Evolutionary conservation across 2,797 vertebrate species (phyloP), one percentile per base, ranked within the genome.

Genomic region (Sternarchorhynchus goeldii): DNA sequence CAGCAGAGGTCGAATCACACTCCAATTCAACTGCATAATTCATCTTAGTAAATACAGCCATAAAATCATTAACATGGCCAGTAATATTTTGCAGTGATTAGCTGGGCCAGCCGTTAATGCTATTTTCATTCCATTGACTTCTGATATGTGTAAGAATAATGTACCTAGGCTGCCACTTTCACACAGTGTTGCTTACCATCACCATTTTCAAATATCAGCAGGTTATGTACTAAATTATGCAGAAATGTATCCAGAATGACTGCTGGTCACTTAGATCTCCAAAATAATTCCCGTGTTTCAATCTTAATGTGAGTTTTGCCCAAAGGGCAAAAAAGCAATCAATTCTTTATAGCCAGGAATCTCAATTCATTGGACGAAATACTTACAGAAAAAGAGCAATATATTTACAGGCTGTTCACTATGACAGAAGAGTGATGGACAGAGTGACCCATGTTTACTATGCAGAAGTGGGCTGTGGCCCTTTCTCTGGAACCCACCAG

Each of bases 41-140:
- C 73, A 66, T 82, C 81, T 66, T 60, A 45, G 64, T 81, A 81
- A 84, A 82, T 66, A 64, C 64, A 78, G 57, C 73, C 81, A 63
- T 32, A 14, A 64, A 56, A 34, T 32, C 75, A 57, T 77, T 75
- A 73, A 68, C 20, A 58, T 39, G 1, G 14, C 64, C 72, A 55
- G 71, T 66, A 75, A 65, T 78, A 66, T 75, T 78, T 78, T 75
- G 67, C 76, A 6, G 76, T 50, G 20, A 78, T 84, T 69, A 76
- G 73, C 65, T 45, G 53, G 71, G 69, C 66, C 62, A 63, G 21
- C 62, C 53, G 59, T 73, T 81, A 81, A 75, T 76, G 29, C 71
- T 71, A 69, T 75, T 82, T 68, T 69, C 68, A 36, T 76, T 67
- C 73, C 56, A 67, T 73, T 76, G 59, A 82, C 36, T 75, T 12